Conservation (phyloP, 2,888 invertebrate genomes). For the Chymomyza fuscimana region DNA sequence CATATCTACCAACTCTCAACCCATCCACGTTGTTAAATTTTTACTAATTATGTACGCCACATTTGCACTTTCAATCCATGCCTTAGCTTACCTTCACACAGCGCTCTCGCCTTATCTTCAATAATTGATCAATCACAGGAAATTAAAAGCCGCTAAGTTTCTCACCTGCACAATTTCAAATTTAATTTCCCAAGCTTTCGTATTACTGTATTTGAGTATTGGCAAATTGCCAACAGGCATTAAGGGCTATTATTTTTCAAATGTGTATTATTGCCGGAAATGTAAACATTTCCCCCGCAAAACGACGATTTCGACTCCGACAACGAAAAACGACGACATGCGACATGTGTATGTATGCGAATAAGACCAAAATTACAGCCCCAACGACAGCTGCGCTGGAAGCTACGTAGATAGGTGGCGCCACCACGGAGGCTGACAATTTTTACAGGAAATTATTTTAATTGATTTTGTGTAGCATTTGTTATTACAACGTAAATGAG, state of each 20-base stretch:
- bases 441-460: slow-evolving; percentile 64
- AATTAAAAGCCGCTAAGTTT: slow-evolving; percentile 72
- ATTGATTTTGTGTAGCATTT: slow-evolving; percentile 63
- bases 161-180: slow-evolving; percentile 63
- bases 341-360: slow-evolving; percentile 40
- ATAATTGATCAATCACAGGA: slow-evolving; percentile 70
- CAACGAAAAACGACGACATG: slow-evolving; percentile 11
- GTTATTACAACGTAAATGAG: slow-evolving; percentile 65
- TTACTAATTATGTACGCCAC: slow-evolving; percentile 4
- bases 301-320: slow-evolving; percentile 57
- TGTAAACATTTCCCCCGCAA: slow-evolving; percentile 42
- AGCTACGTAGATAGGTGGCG: slow-evolving; percentile 27
- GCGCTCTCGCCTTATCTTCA: slow-evolving; percentile 22
- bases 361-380: slow-evolving; percentile 46
- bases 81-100: slow-evolving; percentile 25
- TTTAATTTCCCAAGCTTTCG: slow-evolving; percentile 65
- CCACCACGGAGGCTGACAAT: slow-evolving; percentile 39
- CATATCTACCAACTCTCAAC: neutral
- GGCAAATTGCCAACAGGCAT: slow-evolving; percentile 57
- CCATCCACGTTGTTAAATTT: neutral
- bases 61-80: slow-evolving; percentile 4
- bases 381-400: slow-evolving; percentile 60
- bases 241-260: slow-evolving; percentile 61
- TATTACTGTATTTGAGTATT: slow-evolving; percentile 16
- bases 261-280: slow-evolving; percentile 72